These are phyloP conservation scores for Siderastrea siderea DNA, from an alignment of 92 coral and sea anemone species.

Conservation along the genomic window DNA sequence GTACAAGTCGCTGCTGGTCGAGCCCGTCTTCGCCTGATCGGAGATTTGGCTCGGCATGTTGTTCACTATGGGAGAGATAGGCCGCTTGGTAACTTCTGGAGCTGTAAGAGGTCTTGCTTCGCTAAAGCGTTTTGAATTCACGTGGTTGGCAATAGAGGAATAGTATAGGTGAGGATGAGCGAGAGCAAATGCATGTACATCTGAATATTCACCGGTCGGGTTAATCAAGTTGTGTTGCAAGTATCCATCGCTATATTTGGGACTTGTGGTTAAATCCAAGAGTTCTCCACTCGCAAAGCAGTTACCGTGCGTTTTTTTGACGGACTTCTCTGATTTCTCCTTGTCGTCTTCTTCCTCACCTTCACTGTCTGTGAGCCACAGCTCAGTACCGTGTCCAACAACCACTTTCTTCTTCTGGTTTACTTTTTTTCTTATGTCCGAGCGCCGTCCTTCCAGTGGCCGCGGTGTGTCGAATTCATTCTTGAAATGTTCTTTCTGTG, in stretches of 20 bases:
- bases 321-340: conserved; percentile 18
- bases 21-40: conserved; percentile 82
- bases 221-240: conserved; percentile 23
- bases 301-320: conserved; percentile 35
- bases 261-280: conserved; percentile 42
- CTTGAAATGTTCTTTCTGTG: conserved; percentile 84
- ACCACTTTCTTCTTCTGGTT: conserved; percentile 59
- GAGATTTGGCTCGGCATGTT: conserved; percentile 85
- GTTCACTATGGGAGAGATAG: conserved; percentile 75
- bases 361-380: conserved; percentile 80
- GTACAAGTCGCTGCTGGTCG: conserved; percentile 76
- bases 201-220: conserved; percentile 47
- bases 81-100: conserved; percentile 59
- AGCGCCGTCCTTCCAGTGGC: conserved; percentile 87
- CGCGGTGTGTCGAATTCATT: conserved; percentile 77
- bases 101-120: conserved; percentile 87
- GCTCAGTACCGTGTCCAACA: conserved; percentile 75
- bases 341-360: conserved; percentile 73
- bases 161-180: conserved; percentile 42
- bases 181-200: conserved; percentile 24
- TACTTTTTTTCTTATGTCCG: conserved; percentile 70
- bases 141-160: conserved; percentile 26
- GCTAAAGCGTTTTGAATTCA: conserved; percentile 35
- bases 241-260: conserved; percentile 41
- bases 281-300: conserved; percentile 37